Evolutionary conservation across 2,888 invertebrate species (phyloP).

Genomic region (Trissonchulus sp.): DNA sequence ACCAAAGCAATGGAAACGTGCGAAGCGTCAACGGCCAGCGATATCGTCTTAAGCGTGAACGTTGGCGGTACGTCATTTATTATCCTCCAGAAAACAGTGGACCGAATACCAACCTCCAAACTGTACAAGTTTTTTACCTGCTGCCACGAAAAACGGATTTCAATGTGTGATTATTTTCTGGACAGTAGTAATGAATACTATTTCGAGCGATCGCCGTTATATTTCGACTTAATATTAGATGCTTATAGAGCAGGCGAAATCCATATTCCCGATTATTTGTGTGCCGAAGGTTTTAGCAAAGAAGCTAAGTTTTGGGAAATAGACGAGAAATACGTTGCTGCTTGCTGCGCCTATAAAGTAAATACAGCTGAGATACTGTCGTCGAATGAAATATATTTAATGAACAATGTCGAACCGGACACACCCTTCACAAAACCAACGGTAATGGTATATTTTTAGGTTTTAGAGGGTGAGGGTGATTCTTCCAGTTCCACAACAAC

Average conservation of each 20-base stretch:
- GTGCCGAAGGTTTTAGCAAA: slow-evolving; percentile 55
- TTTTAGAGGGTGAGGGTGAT: neutral
- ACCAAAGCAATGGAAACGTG: too few species aligned
- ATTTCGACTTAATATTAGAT: slow-evolving; percentile 45
- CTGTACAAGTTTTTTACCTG: neutral
- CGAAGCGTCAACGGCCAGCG: too few species aligned
- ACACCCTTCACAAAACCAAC: too few species aligned
- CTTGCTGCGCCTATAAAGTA: slow-evolving; percentile 21
- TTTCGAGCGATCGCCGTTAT: slow-evolving; percentile 44
- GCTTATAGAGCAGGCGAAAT: slow-evolving; percentile 49
- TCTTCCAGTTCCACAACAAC: neutral
- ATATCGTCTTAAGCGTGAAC: too few species aligned
- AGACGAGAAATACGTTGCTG: slow-evolving; percentile 35
- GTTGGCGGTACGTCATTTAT: neutral
- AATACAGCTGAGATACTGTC: too few species aligned
- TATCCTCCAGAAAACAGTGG: neutral
- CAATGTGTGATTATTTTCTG: slow-evolving; percentile 41
- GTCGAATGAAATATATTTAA: neutral
- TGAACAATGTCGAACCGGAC: neutral
- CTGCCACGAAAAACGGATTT: slow-evolving; percentile 34
- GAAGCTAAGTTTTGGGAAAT: slow-evolving; percentile 54
- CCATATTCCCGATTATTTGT: slow-evolving; percentile 54
- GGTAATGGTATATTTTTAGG: too few species aligned
- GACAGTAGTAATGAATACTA: slow-evolving; percentile 42
- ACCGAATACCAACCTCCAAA: neutral